These are phyloP conservation scores for Panagrolaimus sp. DNA, from an alignment of 1,140 invertebrate genomes.

Conservation along the genomic window DNA sequence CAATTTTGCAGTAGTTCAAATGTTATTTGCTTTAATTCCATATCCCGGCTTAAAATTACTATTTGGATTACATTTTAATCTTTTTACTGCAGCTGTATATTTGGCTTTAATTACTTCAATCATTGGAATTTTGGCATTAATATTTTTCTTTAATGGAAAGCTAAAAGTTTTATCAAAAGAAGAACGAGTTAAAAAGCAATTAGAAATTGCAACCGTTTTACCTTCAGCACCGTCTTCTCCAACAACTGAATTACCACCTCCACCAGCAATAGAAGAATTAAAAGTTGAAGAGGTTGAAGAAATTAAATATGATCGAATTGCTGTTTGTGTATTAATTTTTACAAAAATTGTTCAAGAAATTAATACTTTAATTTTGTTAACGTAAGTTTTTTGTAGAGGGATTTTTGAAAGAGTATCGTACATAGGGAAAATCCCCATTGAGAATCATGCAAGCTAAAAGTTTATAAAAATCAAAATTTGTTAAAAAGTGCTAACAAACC, in stretches of 20 bases:
- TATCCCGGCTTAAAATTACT: conserved; percentile 19
- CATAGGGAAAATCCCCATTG: too few species aligned
- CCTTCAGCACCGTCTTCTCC: too few species aligned
- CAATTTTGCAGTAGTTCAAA: conserved; percentile 8
- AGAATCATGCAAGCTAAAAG: too few species aligned
- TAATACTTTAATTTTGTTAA: not conserved
- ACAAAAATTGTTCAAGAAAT: conserved; percentile 17
- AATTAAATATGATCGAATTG: conserved; percentile 16
- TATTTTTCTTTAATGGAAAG: conserved; percentile 22
- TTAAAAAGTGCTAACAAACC: too few species aligned
- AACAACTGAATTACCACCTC: too few species aligned
- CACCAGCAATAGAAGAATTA: too few species aligned
- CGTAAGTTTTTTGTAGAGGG: not conserved
- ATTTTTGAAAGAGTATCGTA: too few species aligned
- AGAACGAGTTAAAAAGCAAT: too few species aligned
- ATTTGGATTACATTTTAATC: conserved; percentile 25
- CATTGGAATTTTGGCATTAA: conserved; percentile 14
- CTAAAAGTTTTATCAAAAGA: not conserved
- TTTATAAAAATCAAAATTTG: too few species aligned
- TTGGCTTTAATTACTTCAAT: conserved; percentile 12
- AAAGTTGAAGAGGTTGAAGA: not conserved
- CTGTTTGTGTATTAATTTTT: conserved; percentile 22
- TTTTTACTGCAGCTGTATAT: conserved; percentile 26
- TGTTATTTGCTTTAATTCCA: conserved; percentile 13
- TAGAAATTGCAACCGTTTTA: too few species aligned